These are phyloP conservation scores for Anodontia alba DNA, from an alignment of 2,888 invertebrate genomes.

Conservation along the genomic window DNA sequence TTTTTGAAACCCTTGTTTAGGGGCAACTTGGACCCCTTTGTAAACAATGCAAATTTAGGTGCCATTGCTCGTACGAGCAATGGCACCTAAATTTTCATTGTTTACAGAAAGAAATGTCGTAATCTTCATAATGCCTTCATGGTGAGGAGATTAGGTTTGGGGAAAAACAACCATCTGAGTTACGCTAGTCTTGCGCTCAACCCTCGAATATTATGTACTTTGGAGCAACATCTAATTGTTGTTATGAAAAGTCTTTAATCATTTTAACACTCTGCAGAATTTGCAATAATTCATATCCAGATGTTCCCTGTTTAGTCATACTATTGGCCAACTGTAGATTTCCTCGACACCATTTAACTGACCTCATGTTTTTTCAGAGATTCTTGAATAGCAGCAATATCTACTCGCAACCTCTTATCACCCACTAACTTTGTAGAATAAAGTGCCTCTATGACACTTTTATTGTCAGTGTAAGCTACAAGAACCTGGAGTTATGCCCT, in stretches of 20 bases:
- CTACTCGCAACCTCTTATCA: conserved; percentile 41
- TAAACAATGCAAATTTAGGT: too few species aligned
- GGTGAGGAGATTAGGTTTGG: too few species aligned
- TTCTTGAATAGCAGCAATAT: conserved; percentile 44
- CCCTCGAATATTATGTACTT: too few species aligned
- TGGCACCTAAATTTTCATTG: too few species aligned
- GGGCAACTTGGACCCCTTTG: too few species aligned
- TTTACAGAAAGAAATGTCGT: too few species aligned
- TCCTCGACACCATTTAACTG: conserved; percentile 23
- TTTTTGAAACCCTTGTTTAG: too few species aligned
- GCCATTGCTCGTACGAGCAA: too few species aligned
- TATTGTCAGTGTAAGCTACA: conserved; percentile 38
- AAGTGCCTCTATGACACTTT: conserved; percentile 49
- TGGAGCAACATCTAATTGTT: not conserved
- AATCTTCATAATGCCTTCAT: too few species aligned
- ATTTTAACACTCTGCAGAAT: not conserved
- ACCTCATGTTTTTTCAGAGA: conserved; percentile 12
- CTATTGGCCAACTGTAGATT: conserved; percentile 14
- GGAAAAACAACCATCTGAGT: too few species aligned
- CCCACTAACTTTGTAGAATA: conserved; percentile 49
- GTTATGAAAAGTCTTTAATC: not conserved
- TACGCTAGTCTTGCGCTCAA: too few species aligned
- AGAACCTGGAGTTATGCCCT: conserved; percentile 19
- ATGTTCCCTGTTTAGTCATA: conserved; percentile 19
- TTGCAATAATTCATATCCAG: conserved; percentile 4